phyloP scores from a whole-genome alignment of 2,888 invertebrate species.

The Epirrhoe tristata region DNA sequence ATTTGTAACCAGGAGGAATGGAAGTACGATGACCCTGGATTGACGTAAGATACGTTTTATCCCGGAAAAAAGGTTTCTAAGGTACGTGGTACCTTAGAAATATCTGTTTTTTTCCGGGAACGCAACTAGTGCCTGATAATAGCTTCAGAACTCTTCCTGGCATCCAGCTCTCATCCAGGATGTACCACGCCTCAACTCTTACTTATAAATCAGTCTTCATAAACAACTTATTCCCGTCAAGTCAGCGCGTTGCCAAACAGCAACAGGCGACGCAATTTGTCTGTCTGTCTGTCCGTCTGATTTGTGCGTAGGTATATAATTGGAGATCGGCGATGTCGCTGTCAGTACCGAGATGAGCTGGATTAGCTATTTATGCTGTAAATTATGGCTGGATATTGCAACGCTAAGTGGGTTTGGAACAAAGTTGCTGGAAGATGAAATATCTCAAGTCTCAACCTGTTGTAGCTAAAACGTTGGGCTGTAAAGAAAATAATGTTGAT shows the following conservation, averaged over 20 bases:
- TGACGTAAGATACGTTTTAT: no score
- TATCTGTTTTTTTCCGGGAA: no score
- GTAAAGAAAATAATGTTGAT: no score
- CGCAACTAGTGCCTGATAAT: no score
- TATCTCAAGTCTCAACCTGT: neutral
- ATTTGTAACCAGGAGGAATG: no score
- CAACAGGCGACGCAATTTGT: slow-evolving; percentile 45
- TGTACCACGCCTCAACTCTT: neutral
- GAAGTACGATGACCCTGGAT: no score
- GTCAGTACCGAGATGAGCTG: slow-evolving; percentile 36
- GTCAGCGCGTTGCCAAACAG: slow-evolving; percentile 38
- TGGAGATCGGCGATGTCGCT: slow-evolving; percentile 36
- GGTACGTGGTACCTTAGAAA: no score
- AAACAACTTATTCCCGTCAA: slow-evolving; percentile 35
- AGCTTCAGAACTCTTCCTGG: neutral
- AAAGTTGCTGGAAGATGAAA: neutral
- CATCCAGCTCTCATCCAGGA: neutral
- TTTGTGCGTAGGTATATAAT: slow-evolving; percentile 43
- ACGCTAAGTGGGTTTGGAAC: neutral
- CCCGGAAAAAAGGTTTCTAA: no score
- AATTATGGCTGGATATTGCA: slow-evolving; percentile 23
- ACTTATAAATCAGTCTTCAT: slow-evolving; percentile 38
- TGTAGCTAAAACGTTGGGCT: no score
- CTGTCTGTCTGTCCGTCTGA: slow-evolving; percentile 42
- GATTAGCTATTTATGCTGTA: slow-evolving; percentile 32